Conservation (phyloP, 2,797 vertebrate species). For the Pangasius sanitwongsei region DNA sequence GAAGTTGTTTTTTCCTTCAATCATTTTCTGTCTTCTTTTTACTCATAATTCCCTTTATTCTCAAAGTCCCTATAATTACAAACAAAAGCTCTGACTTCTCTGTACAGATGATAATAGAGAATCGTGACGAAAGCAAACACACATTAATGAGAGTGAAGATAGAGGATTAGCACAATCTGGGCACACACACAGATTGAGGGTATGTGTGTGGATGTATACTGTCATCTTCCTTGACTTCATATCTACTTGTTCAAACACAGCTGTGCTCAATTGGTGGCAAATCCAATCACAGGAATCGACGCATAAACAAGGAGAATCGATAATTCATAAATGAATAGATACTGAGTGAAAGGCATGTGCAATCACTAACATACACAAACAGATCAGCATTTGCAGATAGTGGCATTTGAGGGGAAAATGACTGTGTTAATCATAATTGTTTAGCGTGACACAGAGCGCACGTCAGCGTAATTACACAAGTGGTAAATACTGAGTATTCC, state of each 20-base stretch:
- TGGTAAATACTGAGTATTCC: conserved; percentile 36
- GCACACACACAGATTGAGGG: conserved; percentile 61
- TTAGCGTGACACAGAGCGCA: conserved; percentile 23
- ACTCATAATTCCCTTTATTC: conserved; percentile 71
- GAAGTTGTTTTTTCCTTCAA: conserved; percentile 61
- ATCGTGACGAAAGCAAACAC: conserved; percentile 70
- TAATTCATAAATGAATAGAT: conserved; percentile 32
- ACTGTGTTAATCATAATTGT: conserved; percentile 30
- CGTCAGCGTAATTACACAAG: conserved; percentile 29
- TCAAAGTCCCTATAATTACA: conserved; percentile 79
- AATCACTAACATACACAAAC: conserved; percentile 32
- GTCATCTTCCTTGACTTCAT: conserved; percentile 44
- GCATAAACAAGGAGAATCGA: conserved; percentile 49
- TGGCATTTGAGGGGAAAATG: conserved; percentile 30
- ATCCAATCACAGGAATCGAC: conserved; percentile 39
- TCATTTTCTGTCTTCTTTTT: conserved; percentile 67
- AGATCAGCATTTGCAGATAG: conserved; percentile 25
- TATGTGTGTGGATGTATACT: conserved; percentile 33
- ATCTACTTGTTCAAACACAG: conserved; percentile 56
- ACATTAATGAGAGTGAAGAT: conserved; percentile 70
- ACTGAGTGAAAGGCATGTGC: conserved; percentile 9
- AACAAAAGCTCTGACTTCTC: conserved; percentile 79
- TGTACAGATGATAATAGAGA: conserved; percentile 78
- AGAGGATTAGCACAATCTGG: conserved; percentile 77
- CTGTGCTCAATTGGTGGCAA: conserved; percentile 52